Evolutionary conservation across 2,797 vertebrate genomes (phyloP).

Genomic region (Lagocephalus sceleratus): DNA sequence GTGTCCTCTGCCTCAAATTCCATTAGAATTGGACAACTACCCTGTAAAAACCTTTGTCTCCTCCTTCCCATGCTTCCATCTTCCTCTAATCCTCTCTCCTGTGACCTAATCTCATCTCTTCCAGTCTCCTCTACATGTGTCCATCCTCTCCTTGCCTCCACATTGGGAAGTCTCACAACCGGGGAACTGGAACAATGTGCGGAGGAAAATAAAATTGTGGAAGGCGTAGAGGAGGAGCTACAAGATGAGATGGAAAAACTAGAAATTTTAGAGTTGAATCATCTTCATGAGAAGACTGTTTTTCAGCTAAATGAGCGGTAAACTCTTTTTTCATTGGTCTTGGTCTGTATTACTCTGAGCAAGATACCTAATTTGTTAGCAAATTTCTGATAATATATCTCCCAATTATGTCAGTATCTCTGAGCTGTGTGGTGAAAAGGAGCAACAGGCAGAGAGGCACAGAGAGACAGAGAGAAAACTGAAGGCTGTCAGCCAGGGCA

Average conservation of each 20-base stretch:
- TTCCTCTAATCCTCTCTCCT: constrained; percentile 45
- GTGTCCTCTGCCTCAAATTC: constrained; percentile 61
- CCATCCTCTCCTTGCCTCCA: constrained; percentile 20
- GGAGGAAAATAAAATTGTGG: constrained; percentile 15
- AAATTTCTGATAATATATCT: too few species aligned
- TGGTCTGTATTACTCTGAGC: too few species aligned
- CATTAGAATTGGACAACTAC: constrained; percentile 19
- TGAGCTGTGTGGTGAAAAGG: constrained; percentile 70
- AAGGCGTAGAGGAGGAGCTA: constrained; percentile 16
- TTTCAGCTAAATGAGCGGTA: constrained; percentile 72
- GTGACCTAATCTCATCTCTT: not conserved
- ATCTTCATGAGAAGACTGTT: constrained; percentile 55
- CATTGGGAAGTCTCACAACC: constrained; percentile 49
- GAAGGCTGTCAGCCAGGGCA: constrained; percentile 55
- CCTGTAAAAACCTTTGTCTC: not conserved
- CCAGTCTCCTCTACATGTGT: not conserved
- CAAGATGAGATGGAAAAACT: constrained; percentile 33
- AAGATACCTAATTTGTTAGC: too few species aligned
- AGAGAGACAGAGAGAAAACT: constrained; percentile 74
- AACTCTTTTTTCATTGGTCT: constrained; percentile 13
- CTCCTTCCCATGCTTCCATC: constrained; percentile 2
- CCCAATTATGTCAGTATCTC: not conserved
- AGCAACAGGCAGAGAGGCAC: constrained; percentile 64
- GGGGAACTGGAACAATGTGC: constrained; percentile 57
- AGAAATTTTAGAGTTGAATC: constrained; percentile 47